Evolutionary conservation across 2,888 invertebrate genomes (phyloP).

Genomic region (Cheilosia scutellata): DNA sequence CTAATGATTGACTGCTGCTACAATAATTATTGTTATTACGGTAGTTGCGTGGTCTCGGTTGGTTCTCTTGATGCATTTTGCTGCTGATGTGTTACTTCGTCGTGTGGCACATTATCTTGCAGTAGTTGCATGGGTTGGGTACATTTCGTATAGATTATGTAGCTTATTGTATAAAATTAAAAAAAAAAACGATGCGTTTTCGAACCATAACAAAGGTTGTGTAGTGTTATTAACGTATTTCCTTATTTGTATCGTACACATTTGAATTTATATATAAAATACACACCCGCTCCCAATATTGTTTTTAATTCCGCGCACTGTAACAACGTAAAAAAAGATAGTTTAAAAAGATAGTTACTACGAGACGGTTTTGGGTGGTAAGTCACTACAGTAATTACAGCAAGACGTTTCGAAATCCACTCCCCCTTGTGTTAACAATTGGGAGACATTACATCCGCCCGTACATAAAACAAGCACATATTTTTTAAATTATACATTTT

Average conservation of each 20-base stretch:
- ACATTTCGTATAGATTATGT: not conserved
- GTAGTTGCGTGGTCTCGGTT: not conserved
- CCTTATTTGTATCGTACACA: conserved; percentile 7
- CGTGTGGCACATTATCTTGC: not conserved
- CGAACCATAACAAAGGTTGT: too few species aligned
- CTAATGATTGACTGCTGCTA: conserved; percentile 12
- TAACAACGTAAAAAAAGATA: not conserved
- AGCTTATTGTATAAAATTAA: too few species aligned
- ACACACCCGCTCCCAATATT: conserved; percentile 14
- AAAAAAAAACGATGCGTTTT: too few species aligned
- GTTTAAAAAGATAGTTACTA: too few species aligned
- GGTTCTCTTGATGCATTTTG: conserved; percentile 21
- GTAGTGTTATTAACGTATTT: not conserved
- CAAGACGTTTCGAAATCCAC: conserved; percentile 1
- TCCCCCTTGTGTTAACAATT: not conserved
- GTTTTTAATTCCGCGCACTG: conserved; percentile 22
- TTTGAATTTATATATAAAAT: not conserved
- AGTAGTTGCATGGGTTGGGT: too few species aligned
- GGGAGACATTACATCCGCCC: not conserved
- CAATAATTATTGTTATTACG: conserved; percentile 1
- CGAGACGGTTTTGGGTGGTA: not conserved
- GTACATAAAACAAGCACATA: conserved; percentile 1
- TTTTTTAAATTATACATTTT: not conserved
- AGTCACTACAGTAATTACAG: not conserved
- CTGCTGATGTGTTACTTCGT: not conserved